Base-by-base conservation (phyloP, 2,797 vertebrate genomes). In the Sarcophilus harrisii region DNA sequence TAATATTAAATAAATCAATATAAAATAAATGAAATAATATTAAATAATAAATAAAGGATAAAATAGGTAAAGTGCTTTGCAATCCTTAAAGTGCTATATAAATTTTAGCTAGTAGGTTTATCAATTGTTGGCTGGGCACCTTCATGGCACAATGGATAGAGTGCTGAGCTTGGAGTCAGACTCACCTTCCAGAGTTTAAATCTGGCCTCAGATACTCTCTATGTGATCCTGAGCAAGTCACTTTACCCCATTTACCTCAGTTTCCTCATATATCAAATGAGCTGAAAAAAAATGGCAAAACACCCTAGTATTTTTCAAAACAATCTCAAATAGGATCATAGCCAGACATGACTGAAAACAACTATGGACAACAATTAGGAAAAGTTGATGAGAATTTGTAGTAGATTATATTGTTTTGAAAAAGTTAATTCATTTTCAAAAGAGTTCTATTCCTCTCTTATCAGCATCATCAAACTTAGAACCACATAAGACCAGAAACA, bases 401-500 rank as follows among this genome's bases (percentile, higher is more conserved):
- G 9, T 45, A 28, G 52, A 81, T 57, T 93, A 94, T 94, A 38
- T 24, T 90, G 91, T 91, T 92, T 96, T 58, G 73, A 92, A 94
- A 58, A 92, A 91, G 38, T 28, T 10, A n/a, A 18, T 13, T 95
- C 27, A n/a, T 95, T 49, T 95, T 57, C 38, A 57, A 94, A 89
- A 29, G 21, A 66, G 5, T n/a, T 95, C 95, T 55, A 62, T 58
- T 95, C 0, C 58, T 62, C 90, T 93, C 45, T 96, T 58, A 59
- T 59, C 38, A 87, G 45, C 60, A n/a, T 24, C 62, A 49, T 30
- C 92, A 57, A 93, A 38, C 18, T 4, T 10, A 27, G 32, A n/a
- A n/a, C 49, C 62, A 66, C 14, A 62, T 10, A 62, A 52, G 11
- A 8, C 29, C 91, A 94, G 95, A 94, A 95, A 96, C 24, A 49